Percentiles rank a stretch among this genome's conserved stretches.
Conservation (phyloP, 1,140 invertebrate genomes). For the Cydia strobilella region DNA sequence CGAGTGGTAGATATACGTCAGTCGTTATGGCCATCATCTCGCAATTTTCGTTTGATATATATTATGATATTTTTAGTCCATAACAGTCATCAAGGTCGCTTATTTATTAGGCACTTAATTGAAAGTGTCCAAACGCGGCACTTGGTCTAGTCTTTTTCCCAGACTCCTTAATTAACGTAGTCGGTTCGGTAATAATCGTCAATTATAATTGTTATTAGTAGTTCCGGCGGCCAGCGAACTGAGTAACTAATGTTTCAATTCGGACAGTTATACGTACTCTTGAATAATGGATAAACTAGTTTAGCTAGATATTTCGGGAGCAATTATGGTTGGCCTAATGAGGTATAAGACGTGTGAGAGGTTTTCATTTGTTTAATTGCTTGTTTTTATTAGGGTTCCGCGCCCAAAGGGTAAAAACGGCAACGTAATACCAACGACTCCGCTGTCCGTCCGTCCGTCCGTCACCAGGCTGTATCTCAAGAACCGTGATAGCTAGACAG, state of each 20-base stretch:
- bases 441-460: no score
- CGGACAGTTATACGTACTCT: constrained; percentile 26
- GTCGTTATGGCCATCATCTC: no score
- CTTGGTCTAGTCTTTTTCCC: background rate
- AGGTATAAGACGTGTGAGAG: background rate
- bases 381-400: background rate
- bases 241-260: constrained; percentile 16
- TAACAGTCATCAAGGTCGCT: no score
- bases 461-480: no score
- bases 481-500: no score
- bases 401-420: no score
- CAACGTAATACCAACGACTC: no score
- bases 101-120: no score
- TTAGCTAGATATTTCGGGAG: constrained; percentile 5
- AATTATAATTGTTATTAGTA: constrained; percentile 27
- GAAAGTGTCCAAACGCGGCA: no score
- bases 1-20: no score
- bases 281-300: constrained; percentile 32
- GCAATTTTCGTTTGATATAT: no score
- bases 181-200: background rate
- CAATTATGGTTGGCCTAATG: constrained; percentile 25
- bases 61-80: no score
- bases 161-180: background rate
- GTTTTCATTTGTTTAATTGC: constrained; percentile 5
- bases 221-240: constrained; percentile 19